phyloP scores from a whole-genome alignment of 1,140 invertebrate species.

The Laupala kohalensis region DNA sequence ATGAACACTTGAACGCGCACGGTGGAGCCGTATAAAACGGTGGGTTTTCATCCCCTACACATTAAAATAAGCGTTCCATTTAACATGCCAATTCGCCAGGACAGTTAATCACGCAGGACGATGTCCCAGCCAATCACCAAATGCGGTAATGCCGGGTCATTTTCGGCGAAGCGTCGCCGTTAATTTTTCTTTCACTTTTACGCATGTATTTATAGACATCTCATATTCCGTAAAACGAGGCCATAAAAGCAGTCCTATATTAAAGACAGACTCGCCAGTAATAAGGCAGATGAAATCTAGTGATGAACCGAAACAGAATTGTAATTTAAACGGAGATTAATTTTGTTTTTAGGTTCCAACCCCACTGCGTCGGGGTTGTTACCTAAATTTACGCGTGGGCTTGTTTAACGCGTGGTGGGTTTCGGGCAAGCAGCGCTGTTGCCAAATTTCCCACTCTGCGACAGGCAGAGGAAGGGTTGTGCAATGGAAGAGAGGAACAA shows the following conservation, averaged over 20 bases:
- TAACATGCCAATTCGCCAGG: background rate
- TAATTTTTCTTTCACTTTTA: background rate
- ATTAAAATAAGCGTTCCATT: background rate
- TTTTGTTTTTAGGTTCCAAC: background rate
- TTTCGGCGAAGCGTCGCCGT: background rate
- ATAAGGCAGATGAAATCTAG: background rate
- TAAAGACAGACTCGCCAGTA: background rate
- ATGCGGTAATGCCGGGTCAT: background rate
- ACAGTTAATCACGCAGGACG: background rate
- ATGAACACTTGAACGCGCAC: background rate
- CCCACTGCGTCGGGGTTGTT: background rate
- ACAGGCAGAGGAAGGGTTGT: background rate
- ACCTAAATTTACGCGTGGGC: background rate
- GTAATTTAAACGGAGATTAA: background rate
- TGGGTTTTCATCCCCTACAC: background rate
- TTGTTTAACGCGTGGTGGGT: background rate
- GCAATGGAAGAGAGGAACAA: too few species aligned
- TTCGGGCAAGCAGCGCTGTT: background rate
- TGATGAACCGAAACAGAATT: background rate
- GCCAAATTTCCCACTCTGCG: background rate
- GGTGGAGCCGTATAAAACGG: background rate
- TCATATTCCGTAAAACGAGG: background rate
- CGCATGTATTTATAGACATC: background rate
- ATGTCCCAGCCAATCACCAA: background rate
- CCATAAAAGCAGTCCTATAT: background rate